These are phyloP conservation scores for Delichon dasypus DNA, from an alignment of 2,797 vertebrate species.

Conservation along the genomic window DNA sequence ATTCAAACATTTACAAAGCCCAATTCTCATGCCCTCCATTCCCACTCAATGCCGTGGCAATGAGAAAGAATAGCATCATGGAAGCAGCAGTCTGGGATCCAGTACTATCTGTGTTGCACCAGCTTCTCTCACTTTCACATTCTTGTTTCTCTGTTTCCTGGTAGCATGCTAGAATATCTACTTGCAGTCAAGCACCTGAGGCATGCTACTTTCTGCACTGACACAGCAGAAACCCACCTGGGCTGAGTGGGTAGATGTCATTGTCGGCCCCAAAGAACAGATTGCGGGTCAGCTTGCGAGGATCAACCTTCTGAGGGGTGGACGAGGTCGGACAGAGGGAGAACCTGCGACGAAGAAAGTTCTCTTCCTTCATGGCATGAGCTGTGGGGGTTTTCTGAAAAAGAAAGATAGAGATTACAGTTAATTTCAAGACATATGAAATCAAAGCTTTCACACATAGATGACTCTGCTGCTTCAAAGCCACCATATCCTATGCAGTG, in stretches of 20 bases:
- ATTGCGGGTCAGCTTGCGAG: constrained; percentile 84
- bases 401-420: constrained; percentile 7
- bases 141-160: background rate
- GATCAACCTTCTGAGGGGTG: constrained; percentile 89
- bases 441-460: constrained; percentile 13
- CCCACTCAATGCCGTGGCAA: background rate
- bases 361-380: constrained; percentile 96
- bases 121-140: background rate
- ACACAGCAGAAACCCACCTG: constrained; percentile 78
- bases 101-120: background rate
- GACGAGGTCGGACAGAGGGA: constrained; percentile 87
- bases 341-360: constrained; percentile 89
- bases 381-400: constrained; percentile 81
- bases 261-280: constrained; percentile 88
- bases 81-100: background rate
- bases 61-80: background rate
- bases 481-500: background rate
- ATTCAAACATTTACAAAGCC: background rate
- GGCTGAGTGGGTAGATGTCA: constrained; percentile 84
- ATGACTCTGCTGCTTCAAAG: background rate
- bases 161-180: background rate
- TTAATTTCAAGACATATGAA: constrained; percentile 14
- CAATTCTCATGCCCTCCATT: background rate
- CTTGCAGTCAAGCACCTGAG: background rate
- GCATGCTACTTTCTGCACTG: background rate